A percentile compares a stretch with the other conserved stretches of the same genome.
These are phyloP conservation scores for Blera fallax DNA, from an alignment of 2,888 invertebrate genomes.

Conservation along the genomic window DNA sequence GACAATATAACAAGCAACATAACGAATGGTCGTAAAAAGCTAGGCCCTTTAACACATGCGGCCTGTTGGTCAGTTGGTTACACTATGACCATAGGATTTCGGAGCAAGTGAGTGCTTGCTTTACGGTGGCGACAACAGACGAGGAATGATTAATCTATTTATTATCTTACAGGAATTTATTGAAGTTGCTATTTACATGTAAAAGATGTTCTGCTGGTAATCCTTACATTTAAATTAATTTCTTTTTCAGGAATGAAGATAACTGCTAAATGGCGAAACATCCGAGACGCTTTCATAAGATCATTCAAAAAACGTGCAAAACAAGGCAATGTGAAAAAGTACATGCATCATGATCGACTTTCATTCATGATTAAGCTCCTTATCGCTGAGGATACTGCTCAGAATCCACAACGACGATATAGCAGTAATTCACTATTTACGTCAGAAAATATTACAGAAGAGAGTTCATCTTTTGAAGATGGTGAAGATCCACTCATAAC, in stretches of 20 bases:
- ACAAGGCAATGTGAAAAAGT: conserved; percentile 22
- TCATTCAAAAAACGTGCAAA: conserved; percentile 6
- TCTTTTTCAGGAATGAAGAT: conserved; percentile 19
- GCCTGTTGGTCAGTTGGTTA: too few species aligned
- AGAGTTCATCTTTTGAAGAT: neutral
- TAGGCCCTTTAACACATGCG: too few species aligned
- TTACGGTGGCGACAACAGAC: too few species aligned
- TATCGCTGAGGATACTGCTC: neutral
- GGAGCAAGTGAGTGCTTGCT: too few species aligned
- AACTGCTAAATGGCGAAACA: conserved; percentile 43
- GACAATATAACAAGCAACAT: too few species aligned
- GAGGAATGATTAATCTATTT: too few species aligned
- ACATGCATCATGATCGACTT: conserved; percentile 44
- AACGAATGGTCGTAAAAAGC: too few species aligned
- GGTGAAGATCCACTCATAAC: neutral
- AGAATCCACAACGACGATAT: neutral
- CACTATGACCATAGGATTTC: too few species aligned
- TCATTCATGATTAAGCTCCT: conserved; percentile 22
- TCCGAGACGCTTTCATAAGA: conserved; percentile 36
- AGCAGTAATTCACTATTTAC: conserved; percentile 10
- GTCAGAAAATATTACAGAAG: neutral
- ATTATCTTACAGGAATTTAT: too few species aligned
- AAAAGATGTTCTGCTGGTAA: too few species aligned
- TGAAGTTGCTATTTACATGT: too few species aligned
- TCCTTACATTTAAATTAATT: too few species aligned